A percentile compares a stretch with the other conserved stretches of the same genome.
These are phyloP conservation scores for Dendroctonus ponderosae DNA, from an alignment of 1,140 invertebrate species.

Conservation along the genomic window DNA sequence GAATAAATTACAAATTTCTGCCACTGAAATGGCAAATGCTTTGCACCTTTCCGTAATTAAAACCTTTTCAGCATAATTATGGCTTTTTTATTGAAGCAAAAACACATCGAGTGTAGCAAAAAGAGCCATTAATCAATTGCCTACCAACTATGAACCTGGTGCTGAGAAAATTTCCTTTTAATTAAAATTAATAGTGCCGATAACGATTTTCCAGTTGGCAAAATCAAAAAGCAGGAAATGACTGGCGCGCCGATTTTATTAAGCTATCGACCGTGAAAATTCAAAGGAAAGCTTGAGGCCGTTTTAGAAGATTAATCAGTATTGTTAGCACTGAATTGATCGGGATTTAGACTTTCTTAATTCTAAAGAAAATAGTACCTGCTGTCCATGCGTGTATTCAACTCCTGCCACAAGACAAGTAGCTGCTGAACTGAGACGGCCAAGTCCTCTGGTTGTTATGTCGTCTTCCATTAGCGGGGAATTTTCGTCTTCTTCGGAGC, in stretches of 20 bases:
- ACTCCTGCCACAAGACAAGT: conserved; percentile 50
- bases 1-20: too few species aligned
- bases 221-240: conserved; percentile 21
- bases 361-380: conserved; percentile 38
- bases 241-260: conserved; percentile 11
- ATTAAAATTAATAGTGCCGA: conserved; percentile 8
- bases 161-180: background rate
- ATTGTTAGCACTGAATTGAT: background rate
- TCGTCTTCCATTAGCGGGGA: conserved; percentile 39
- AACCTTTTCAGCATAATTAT: too few species aligned
- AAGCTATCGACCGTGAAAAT: conserved; percentile 9
- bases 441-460: conserved; percentile 47
- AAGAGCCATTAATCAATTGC: too few species aligned
- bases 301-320: background rate
- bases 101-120: too few species aligned
- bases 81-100: too few species aligned
- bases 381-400: conserved; percentile 51
- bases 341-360: background rate
- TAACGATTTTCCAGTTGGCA: conserved; percentile 17
- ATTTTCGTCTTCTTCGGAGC: conserved; percentile 38
- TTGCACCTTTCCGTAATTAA: too few species aligned
- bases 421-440: conserved; percentile 48
- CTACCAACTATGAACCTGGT: too few species aligned
- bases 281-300: conserved; percentile 6
- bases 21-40: too few species aligned